Percentiles rank a stretch among this genome's conserved stretches.
Evolutionary conservation across 2,888 invertebrate species (phyloP).

Genomic region (Tetanocera ferruginea): DNA sequence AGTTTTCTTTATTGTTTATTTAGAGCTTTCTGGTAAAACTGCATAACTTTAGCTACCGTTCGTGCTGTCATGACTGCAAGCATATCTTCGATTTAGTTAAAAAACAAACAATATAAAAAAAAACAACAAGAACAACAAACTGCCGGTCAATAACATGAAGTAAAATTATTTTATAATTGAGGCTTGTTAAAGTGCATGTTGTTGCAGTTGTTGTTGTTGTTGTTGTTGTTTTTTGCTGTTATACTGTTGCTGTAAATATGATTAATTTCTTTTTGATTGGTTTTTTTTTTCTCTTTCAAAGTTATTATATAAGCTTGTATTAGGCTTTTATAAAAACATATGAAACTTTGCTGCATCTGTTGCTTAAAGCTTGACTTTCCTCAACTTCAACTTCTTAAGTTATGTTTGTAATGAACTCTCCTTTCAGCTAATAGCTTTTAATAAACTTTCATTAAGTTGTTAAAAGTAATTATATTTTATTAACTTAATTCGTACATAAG

Average conservation of each 20-base stretch:
- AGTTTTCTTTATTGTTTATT: background rate
- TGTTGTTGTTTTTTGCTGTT: conserved; percentile 38
- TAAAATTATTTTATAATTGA: conserved; percentile 28
- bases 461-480: too few species aligned
- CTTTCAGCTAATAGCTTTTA: too few species aligned
- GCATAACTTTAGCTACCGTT: too few species aligned
- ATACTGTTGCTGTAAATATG: conserved; percentile 33
- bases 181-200: conserved; percentile 22
- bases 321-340: too few species aligned
- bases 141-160: conserved; percentile 38
- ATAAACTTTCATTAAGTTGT: too few species aligned
- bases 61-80: background rate
- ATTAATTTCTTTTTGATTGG: conserved; percentile 31
- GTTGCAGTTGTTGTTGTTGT: conserved; percentile 11
- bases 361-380: too few species aligned
- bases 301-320: too few species aligned
- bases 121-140: background rate
- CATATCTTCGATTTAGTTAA: background rate
- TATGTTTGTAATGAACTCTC: too few species aligned
- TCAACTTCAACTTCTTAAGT: too few species aligned
- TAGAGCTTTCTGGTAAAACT: background rate
- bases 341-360: too few species aligned
- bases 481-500: too few species aligned
- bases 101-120: conserved; percentile 27
- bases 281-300: background rate